phyloP scores from a whole-genome alignment of 1,140 invertebrate species.

The Neodiprion pinetum region DNA sequence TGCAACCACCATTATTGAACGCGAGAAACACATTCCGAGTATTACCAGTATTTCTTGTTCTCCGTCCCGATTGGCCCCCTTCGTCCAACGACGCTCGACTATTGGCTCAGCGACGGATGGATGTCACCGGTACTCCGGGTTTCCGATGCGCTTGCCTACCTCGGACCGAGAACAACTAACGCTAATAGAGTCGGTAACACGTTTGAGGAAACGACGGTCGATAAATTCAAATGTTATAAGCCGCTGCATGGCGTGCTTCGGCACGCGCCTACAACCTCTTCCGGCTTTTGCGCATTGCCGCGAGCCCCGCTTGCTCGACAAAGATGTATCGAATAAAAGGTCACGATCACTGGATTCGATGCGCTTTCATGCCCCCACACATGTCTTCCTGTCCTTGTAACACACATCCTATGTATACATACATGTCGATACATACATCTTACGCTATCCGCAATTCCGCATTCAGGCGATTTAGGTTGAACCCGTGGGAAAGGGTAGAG shows the following conservation, averaged over 20 bases:
- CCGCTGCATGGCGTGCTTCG: not conserved
- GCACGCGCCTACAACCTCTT: too few relatives aligned
- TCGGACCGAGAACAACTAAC: not conserved
- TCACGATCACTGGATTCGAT: too few relatives aligned
- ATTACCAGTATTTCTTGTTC: not conserved
- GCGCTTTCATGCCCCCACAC: too few relatives aligned
- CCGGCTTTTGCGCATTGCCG: too few relatives aligned
- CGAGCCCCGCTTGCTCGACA: too few relatives aligned
- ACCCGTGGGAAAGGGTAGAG: too few relatives aligned
- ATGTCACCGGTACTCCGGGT: not conserved
- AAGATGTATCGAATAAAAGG: too few relatives aligned
- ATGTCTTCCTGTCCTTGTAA: too few relatives aligned
- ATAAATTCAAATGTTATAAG: not conserved
- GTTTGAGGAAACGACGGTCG: not conserved
- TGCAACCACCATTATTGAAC: constrained; percentile 3
- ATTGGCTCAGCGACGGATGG: not conserved
- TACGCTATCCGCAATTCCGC: too few relatives aligned
- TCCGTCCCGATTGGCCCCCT: not conserved
- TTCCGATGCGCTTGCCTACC: not conserved
- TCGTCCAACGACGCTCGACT: not conserved
- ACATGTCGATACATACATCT: too few relatives aligned
- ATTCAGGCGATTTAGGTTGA: too few relatives aligned
- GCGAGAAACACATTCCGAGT: not conserved
- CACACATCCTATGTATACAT: too few relatives aligned
- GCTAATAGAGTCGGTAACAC: not conserved